phyloP scores from a whole-genome alignment of 2,888 invertebrate genomes.

The Agrochola lychnidis region DNA sequence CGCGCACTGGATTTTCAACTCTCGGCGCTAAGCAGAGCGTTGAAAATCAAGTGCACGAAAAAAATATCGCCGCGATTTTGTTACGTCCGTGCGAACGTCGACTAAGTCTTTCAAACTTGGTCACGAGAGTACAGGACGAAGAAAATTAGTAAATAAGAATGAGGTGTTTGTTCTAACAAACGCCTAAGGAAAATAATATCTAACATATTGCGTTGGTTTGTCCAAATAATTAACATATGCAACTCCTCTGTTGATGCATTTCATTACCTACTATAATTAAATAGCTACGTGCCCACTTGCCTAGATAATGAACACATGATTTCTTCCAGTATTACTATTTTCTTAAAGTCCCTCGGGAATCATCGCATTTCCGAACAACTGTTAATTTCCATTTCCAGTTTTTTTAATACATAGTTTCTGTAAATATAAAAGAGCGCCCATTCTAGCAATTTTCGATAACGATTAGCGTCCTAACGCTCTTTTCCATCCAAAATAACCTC shows the following conservation, averaged over 20 bases:
- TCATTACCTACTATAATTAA: neutral
- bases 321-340: no score
- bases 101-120: neutral
- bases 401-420: no score
- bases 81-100: no score
- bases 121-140: neutral
- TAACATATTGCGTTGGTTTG: constrained; percentile 3
- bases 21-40: no score
- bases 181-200: neutral
- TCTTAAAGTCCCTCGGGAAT: no score
- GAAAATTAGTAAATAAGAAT: neutral
- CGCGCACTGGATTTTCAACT: no score
- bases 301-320: neutral
- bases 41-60: no score
- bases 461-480: neutral
- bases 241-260: neutral
- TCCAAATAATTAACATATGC: neutral
- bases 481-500: neutral
- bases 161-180: neutral
- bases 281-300: neutral
- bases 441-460: neutral
- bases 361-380: no score
- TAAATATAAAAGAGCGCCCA: neutral
- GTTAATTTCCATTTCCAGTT: no score
- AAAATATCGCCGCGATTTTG: no score